A percentile compares a stretch with the other conserved stretches of the same genome.
Evolutionary conservation across 2,888 invertebrate genomes (phyloP).

Genomic region (Dynastes tityus): DNA sequence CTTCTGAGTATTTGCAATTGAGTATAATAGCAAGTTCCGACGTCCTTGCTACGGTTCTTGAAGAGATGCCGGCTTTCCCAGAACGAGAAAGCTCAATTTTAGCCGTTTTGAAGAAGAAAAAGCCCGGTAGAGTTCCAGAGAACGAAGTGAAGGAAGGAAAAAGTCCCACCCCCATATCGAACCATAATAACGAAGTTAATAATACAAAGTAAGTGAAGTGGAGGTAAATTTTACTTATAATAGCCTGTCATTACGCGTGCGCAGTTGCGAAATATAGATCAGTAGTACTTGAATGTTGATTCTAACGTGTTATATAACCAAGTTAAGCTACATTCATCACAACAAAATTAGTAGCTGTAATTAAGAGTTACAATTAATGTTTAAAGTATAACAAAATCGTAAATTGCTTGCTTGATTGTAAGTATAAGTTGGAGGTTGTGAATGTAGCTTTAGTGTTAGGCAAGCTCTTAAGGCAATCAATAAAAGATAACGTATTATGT

Average conservation of each 20-base stretch:
- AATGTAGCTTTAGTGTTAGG: no score
- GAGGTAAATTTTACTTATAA: neutral
- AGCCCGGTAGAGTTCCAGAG: conserved; percentile 95
- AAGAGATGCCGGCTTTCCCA: conserved; percentile 99
- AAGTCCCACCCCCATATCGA: conserved; percentile 77
- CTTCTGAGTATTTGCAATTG: conserved; percentile 97
- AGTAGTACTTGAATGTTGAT: no score
- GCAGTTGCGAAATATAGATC: neutral
- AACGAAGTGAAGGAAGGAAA: conserved; percentile 88
- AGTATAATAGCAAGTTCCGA: conserved; percentile 97
- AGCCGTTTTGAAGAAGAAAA: conserved; percentile 98
- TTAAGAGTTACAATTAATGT: no score
- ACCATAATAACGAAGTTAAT: conserved; percentile 71
- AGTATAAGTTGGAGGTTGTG: no score
- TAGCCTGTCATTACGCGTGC: neutral
- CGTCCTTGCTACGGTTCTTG: conserved; percentile 97
- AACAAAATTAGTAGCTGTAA: no score
- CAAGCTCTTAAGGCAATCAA: no score
- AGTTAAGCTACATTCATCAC: no score
- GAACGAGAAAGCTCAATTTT: conserved; percentile 98
- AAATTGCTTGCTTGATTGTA: no score
- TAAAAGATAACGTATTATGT: no score
- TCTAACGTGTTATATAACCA: no score
- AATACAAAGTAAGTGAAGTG: conserved; percentile 67
- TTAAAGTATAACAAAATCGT: no score